Base-by-base conservation (phyloP, 2,797 vertebrate genomes). In the Myotis vivesi region DNA sequence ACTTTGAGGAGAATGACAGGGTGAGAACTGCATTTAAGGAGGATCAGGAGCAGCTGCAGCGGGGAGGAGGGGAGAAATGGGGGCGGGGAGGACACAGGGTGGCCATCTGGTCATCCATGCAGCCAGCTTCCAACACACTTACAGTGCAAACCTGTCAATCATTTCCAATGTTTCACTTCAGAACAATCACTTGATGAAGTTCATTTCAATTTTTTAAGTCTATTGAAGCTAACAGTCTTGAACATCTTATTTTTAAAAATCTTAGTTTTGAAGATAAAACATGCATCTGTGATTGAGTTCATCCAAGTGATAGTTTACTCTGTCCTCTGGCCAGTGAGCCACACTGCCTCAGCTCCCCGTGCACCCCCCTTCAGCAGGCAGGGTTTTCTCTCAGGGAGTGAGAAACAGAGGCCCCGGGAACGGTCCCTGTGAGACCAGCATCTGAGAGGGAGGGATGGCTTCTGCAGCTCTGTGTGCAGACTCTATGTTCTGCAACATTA, bases 191-290 rank as follows among this genome's bases (percentile, higher is more conserved):
- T 73, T 36, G 23, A 33, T 69, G 11, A 28, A 92, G 83, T 28
- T n/a, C 6, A 87, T 85, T 87, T 53, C 59, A 66, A 49, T 96
- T 80, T 64, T 71, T 25, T 16, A 68, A 66, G 15, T 28, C 41
- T 38, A 66, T 1, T n/a, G 51, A 15, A 68, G 55, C 81, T 87
- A n/a, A 46, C 23, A 79, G 38, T 71, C 89, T 77, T 73, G 59
- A 59, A 66, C 79, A 79, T 22, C 38, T 89, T 59, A 2, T 28
- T 44, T 55, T 15, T 64, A 89, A 64, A 87, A 41, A 38, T 28
- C 30, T 87, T 49, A 23, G 11, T 72, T 62, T 64, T 49, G 46
- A 87, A 81, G 68, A 76, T 49, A 72, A 94, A 94, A 73, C 82
- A 25, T 66, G 16, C 73, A 33, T 11, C 15, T 17, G 30, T 13